Evolutionary conservation across 1,140 invertebrate genomes (phyloP), one percentile per base, ranked within the genome.

Genomic region (Pogonomyrmex barbatus): DNA sequence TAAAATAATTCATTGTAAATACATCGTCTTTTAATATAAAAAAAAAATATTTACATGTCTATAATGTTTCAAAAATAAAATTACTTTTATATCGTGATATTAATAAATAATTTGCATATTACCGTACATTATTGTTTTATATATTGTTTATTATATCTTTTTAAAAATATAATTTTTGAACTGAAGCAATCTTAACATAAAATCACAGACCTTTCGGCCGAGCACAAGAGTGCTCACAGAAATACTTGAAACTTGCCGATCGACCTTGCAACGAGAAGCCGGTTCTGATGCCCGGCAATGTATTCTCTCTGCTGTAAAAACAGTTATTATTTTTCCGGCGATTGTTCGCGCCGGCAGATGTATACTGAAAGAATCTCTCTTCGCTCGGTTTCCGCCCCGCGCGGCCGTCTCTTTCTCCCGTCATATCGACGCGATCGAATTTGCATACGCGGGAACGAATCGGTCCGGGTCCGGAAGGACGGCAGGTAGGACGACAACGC

Each of bases 371-470:
- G 88, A 88, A 76, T 77, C 58, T 67, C 90, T 77, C 76, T 85
- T 87, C 86, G 63, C 58, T 89, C 54, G 65, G 86, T 75, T 75
- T 73, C 79, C 50, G 79, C 79, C 62, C 36, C 14, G 54, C 67
- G 39, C 75, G 71, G 71, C 30, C 78, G 71, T 71, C 45, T 70
- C 58, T 75, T 14, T 79, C 73, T 81, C 68, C 84, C 56, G 5
- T 54, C 39, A 14, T 56, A 82, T 89, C 89, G 76, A 76, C 82
- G 79, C 79, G 70, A 70, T 17, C 54, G 83, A 82, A 94, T 94
- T 94, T 94, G 93, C 94, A 94, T 94, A 94, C 90, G 85, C 89
- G 83, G 91, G 91, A 93, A 92, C 90, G 93, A 93, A 93, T 93
- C 91, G 89, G 68, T 36, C 89, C 85, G 88, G 90, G 91, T 88